A percentile compares a stretch with the other conserved stretches of the same genome.
Evolutionary conservation across 1,140 invertebrate genomes (phyloP).

Genomic region (Heterodera carotae): DNA sequence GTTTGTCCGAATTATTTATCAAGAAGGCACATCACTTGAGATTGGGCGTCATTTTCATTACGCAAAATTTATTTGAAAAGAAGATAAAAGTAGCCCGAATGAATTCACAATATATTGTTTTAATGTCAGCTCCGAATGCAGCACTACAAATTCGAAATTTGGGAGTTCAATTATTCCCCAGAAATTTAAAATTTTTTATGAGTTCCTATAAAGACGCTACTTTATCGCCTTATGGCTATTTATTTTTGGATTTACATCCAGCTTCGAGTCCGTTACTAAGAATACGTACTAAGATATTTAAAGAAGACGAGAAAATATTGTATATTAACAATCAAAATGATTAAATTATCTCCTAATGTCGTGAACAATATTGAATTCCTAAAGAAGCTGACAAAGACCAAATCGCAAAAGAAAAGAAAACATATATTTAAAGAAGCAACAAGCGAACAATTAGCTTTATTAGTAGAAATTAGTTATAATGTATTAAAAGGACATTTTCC

Average conservation of each 20-base stretch:
- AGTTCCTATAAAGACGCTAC: constrained; percentile 21
- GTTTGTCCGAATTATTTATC: too few relatives aligned
- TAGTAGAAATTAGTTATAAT: too few relatives aligned
- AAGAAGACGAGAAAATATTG: constrained; percentile 23
- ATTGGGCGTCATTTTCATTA: too few relatives aligned
- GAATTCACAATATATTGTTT: constrained; percentile 32
- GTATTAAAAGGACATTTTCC: too few relatives aligned
- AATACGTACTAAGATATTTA: constrained; percentile 30
- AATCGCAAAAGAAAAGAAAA: constrained; percentile 17
- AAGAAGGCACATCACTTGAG: too few relatives aligned
- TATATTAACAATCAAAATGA: constrained; percentile 9
- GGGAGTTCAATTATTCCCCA: constrained; percentile 27
- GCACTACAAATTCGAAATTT: constrained; percentile 15
- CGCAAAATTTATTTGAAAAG: constrained; percentile 12
- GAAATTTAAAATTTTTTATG: constrained; percentile 17
- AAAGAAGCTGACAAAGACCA: constrained; percentile 18
- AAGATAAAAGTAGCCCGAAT: constrained; percentile 15
- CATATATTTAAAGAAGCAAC: constrained; percentile 22
- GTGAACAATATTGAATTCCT: constrained; percentile 22
- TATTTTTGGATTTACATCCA: constrained; percentile 31
- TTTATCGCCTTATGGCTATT: constrained; percentile 14
- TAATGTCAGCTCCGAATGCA: constrained; percentile 25
- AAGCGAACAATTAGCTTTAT: too few relatives aligned
- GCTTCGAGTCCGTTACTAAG: constrained; percentile 1
- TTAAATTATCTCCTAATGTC: not conserved